These are phyloP conservation scores for Pygocentrus nattereri DNA, from an alignment of 2,797 vertebrate genomes.

Conservation along the genomic window DNA sequence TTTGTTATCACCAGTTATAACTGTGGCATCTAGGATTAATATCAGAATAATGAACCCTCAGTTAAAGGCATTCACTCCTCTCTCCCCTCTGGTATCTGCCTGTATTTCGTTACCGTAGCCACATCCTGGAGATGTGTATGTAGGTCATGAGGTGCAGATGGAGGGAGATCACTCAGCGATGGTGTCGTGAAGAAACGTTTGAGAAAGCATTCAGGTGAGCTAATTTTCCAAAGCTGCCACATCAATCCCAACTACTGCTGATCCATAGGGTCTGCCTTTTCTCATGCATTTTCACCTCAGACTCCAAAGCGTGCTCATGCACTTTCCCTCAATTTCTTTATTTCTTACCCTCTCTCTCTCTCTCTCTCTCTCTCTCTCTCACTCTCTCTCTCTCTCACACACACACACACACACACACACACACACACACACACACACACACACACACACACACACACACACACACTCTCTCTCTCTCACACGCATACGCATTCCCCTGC, in stretches of 20 bases:
- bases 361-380: background rate
- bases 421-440: slow-evolving; percentile 3
- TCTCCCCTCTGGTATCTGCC: background rate
- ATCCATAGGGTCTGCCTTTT: slow-evolving; percentile 73
- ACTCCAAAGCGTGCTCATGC: slow-evolving; percentile 72
- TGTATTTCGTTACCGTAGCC: background rate
- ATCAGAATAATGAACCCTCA: background rate
- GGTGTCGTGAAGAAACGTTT: slow-evolving; percentile 67
- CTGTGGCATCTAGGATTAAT: background rate
- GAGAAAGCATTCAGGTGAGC: slow-evolving; percentile 74
- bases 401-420: background rate
- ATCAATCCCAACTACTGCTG: slow-evolving; percentile 69
- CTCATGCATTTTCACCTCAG: slow-evolving; percentile 84
- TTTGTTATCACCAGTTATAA: background rate
- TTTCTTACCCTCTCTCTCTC: background rate
- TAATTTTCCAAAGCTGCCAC: slow-evolving; percentile 73
- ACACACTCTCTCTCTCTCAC: slow-evolving; percentile 1
- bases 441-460: slow-evolving; percentile 2
- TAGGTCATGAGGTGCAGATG: slow-evolving; percentile 57
- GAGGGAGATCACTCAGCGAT: slow-evolving; percentile 45
- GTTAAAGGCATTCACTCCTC: background rate
- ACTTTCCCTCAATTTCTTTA: slow-evolving; percentile 16
- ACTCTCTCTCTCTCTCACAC: background rate
- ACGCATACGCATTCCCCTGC: background rate
- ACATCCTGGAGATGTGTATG: slow-evolving; percentile 50